Evolutionary conservation across 1,140 invertebrate species (phyloP), one percentile per base, ranked within the genome.

Genomic region (Anagrus nilaparvatae): DNA sequence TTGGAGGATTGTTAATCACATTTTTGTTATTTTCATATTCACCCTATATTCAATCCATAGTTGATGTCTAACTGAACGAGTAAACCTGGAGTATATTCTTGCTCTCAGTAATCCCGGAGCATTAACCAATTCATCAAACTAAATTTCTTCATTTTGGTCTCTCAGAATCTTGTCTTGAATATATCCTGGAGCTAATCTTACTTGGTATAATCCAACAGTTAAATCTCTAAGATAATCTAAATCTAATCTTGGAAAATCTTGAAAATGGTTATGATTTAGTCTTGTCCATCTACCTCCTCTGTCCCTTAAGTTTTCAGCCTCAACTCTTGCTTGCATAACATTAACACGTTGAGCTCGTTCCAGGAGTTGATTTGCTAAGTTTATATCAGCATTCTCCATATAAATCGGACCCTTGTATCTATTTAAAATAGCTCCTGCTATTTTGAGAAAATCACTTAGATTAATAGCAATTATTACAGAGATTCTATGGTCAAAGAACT

Each of bases 401-500:
- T n/a, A n/a, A n/a, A n/a, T n/a, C n/a, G n/a, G n/a, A n/a, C n/a
- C n/a, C n/a, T n/a, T n/a, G n/a, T 40, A 37, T 19, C 36, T 41
- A 31, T 44, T 48, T 27, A 44, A 39, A 1, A 43, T 37, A n/a
- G 40, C 41, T 14, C 21, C 33, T 21, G 33, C 39, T 6, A 46
- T 46, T 14, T 21, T 7, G 37, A 37, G 37, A 25, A 37, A 37
- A 9, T 46, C 16, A 2, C 39, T 33, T 13, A 46, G 10, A 37
- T 40, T 3, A 7, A n/a, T 39, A 19, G 48, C 27, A 27, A 44
- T 20, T 1, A 13, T 18, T 4, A 36, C 40, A 25, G 31, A 31
- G 17, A 50, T 38, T 2, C 24, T 13, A 7, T 41, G n/a, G 8
- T 36, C n/a, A 1, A 54, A 39, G 3, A 52, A 39, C 21, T 49